Conservation (phyloP, 1,140 invertebrate species). For the Arion vulgaris region DNA sequence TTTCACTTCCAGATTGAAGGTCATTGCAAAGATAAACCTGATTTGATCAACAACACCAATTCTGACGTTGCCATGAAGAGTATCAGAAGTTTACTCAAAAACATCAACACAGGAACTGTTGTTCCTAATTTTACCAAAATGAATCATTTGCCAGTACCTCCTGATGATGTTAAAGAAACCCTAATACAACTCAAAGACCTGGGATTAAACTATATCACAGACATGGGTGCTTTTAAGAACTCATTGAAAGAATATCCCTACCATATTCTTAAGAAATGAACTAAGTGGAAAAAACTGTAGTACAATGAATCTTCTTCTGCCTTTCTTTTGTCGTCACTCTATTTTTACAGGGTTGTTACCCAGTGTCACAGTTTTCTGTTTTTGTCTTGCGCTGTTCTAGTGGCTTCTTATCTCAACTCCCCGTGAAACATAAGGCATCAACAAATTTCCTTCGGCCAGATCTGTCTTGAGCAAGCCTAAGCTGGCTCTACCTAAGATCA, state of each 20-base stretch:
- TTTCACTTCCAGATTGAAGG: background rate
- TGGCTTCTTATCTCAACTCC: no score
- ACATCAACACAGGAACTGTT: background rate
- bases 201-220: constrained; percentile 19
- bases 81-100: background rate
- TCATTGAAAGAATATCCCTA: background rate
- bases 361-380: no score
- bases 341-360: no score
- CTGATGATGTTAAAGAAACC: background rate
- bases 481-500: no score
- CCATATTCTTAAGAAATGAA: constrained; percentile 15
- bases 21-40: background rate
- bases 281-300: no score
- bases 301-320: no score
- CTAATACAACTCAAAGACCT: background rate
- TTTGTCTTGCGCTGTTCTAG: no score
- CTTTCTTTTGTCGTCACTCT: no score
- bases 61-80: background rate
- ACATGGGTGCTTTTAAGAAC: constrained; percentile 3
- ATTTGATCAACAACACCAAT: background rate
- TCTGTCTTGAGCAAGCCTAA: no score
- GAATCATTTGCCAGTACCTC: no score
- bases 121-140: background rate
- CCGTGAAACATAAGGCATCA: no score
- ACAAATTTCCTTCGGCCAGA: no score